A percentile compares a stretch with the other conserved stretches of the same genome.
These are phyloP conservation scores for Molossus molossus DNA, from an alignment of 2,797 vertebrate genomes.

Conservation along the genomic window DNA sequence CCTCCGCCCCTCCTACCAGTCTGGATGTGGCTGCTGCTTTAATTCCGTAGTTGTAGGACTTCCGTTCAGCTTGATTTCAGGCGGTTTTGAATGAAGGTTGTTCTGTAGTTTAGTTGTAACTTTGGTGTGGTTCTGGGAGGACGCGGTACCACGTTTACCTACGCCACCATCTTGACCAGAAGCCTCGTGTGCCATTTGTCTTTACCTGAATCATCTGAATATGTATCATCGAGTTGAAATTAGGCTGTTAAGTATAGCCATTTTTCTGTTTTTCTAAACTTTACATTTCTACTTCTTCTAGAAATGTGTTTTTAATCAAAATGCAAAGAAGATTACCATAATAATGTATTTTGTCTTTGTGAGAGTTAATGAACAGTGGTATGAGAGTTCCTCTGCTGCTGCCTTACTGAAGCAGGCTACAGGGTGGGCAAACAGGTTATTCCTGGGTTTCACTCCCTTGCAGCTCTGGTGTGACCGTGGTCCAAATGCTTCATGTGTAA, in stretches of 20 bases:
- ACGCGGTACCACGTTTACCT: too few relatives aligned
- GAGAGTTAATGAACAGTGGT: conserved; percentile 54
- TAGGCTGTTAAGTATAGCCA: conserved; percentile 50
- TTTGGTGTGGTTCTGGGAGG: too few relatives aligned
- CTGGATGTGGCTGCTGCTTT: too few relatives aligned
- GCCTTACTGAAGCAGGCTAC: neutral
- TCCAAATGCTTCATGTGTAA: conserved; percentile 46
- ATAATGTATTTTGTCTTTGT: conserved; percentile 69
- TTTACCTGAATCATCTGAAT: neutral
- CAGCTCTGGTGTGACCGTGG: conserved; percentile 60
- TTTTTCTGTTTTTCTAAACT: conserved; percentile 67
- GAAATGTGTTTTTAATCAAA: conserved; percentile 76
- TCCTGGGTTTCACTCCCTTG: neutral
- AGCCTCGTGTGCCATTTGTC: too few relatives aligned
- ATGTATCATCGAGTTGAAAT: conserved; percentile 27
- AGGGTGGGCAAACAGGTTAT: neutral
- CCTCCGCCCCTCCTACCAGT: too few relatives aligned
- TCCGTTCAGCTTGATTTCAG: too few relatives aligned
- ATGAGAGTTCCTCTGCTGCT: conserved; percentile 11
- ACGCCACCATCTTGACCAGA: too few relatives aligned
- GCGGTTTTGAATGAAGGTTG: too few relatives aligned
- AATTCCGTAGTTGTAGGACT: too few relatives aligned
- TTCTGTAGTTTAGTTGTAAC: too few relatives aligned
- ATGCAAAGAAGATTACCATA: conserved; percentile 73
- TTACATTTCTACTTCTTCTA: conserved; percentile 69